Evolutionary conservation across 2,797 vertebrate genomes (phyloP), one percentile per base, ranked within the genome.

Genomic region (Crax fasciolata): DNA sequence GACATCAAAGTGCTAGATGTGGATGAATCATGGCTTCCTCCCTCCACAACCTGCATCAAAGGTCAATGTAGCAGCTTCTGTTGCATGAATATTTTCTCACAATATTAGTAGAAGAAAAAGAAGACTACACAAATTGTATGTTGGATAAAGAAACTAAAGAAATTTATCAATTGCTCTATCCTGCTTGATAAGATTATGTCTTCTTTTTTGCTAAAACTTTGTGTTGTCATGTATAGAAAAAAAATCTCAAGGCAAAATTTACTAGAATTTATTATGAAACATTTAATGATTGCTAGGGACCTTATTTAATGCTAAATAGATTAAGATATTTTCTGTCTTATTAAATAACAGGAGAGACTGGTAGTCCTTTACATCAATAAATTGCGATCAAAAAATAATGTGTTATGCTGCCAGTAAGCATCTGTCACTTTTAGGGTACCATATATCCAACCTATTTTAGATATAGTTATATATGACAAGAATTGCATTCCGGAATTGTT

Each of bases 11-110:
- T 65, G 21, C 14, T 72, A 28, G 43, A 8, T 68, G 27, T 62
- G 79, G n/a, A 70, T 91, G 85, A 91, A 43, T 87, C 81, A 84
- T 20, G 62, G 28, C 27, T 89, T 82, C 38, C 59, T 46, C 43
- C 72, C 54, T 84, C 21, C 32, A 12, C 58, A 81, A 0, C 27
- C 41, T 75, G 35, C 21, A 52, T 49, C 38, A 71, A 71, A 84
- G 70, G 71, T 71, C 61, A 71, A 1, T 2, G 21, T 30, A 70
- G 3, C 70, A 54, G 15, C 14, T 84, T 87, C 70, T 89, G 41
- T 13, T 72, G 11, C 28, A 57, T 28, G 51, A 78, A 82, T 57
- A 65, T 46, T 65, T 82, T 66, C 52, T 83, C 18, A n/a, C 21
- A 46, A 16, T 30, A 9, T 46, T 41, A 61, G 32, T 6, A 78